These are phyloP conservation scores for Solea senegalensis DNA, from an alignment of 2,113 vertebrate genomes.

Conservation along the genomic window DNA sequence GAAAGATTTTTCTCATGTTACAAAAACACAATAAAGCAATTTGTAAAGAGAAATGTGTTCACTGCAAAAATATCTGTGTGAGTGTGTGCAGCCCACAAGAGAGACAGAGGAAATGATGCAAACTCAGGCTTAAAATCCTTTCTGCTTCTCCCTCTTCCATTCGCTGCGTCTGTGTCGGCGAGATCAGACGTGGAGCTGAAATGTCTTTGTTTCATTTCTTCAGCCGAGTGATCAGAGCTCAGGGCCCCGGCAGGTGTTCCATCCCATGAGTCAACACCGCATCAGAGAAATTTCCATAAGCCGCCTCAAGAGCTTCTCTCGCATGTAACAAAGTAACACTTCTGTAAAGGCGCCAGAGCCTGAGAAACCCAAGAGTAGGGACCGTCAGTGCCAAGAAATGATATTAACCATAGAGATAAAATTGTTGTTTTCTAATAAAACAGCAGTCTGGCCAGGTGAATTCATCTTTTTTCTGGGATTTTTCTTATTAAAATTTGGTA, in stretches of 20 bases:
- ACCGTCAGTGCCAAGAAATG: conserved; percentile 59
- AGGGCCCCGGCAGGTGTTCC: conserved; percentile 63
- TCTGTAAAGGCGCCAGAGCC: conserved; percentile 57
- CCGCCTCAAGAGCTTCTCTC: conserved; percentile 50
- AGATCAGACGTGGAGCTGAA: conserved; percentile 63
- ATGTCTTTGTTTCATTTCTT: conserved; percentile 39
- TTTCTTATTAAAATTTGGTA: conserved; percentile 65
- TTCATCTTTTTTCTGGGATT: conserved; percentile 53
- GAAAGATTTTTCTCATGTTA: conserved; percentile 37
- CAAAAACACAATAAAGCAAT: conserved; percentile 48
- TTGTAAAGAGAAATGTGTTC: conserved; percentile 62
- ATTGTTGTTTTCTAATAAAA: conserved; percentile 70
- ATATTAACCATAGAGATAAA: conserved; percentile 72
- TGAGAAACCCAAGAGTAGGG: conserved; percentile 52
- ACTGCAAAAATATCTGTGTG: conserved; percentile 61
- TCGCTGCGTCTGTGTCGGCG: conserved; percentile 46
- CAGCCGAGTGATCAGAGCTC: conserved; percentile 2
- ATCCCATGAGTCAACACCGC: conserved; percentile 56
- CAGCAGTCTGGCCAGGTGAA: conserved; percentile 64
- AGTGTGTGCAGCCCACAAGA: conserved; percentile 46
- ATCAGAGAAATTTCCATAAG: conserved; percentile 67
- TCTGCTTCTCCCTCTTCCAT: conserved; percentile 39
- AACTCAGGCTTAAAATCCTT: conserved; percentile 47
- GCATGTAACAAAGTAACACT: conserved; percentile 66
- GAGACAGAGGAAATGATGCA: conserved; percentile 72